Conservation (phyloP, 2,113 vertebrate species). For the Sterrhoptilus dennistouni region DNA sequence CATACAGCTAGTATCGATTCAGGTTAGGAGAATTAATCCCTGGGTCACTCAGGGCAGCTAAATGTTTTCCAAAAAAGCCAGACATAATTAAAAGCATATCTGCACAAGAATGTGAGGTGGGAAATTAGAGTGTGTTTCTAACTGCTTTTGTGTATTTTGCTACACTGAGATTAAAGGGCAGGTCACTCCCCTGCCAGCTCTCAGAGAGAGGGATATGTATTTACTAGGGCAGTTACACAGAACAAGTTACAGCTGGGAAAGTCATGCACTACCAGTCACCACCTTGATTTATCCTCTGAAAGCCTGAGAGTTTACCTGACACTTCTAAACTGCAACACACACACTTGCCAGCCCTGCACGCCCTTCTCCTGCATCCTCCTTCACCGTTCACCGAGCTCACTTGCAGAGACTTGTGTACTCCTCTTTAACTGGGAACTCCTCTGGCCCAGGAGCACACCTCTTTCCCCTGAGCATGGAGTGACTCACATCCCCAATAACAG, state of each 20-base stretch:
- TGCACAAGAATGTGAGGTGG: background rate
- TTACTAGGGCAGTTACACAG: background rate
- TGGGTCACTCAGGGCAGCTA: background rate
- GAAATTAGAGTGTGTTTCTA: background rate
- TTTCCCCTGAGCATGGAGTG: accelerated
- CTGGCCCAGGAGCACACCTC: background rate
- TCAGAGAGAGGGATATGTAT: background rate
- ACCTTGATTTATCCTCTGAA: constrained; percentile 30
- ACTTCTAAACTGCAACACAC: background rate
- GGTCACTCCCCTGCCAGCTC: background rate
- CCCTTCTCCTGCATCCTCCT: background rate
- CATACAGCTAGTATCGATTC: background rate
- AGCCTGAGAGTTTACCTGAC: background rate
- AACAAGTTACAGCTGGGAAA: constrained; percentile 44
- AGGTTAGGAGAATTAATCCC: background rate
- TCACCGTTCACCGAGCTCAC: background rate
- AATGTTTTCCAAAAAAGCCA: background rate
- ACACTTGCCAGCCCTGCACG: background rate
- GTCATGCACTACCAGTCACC: constrained; percentile 27
- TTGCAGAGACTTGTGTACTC: background rate
- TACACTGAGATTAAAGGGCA: background rate
- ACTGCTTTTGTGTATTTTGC: background rate
- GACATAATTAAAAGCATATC: background rate
- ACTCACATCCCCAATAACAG: background rate
- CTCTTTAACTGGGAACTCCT: background rate